These are phyloP conservation scores for Molanna angustata DNA, from an alignment of 2,888 invertebrate genomes.

Conservation along the genomic window DNA sequence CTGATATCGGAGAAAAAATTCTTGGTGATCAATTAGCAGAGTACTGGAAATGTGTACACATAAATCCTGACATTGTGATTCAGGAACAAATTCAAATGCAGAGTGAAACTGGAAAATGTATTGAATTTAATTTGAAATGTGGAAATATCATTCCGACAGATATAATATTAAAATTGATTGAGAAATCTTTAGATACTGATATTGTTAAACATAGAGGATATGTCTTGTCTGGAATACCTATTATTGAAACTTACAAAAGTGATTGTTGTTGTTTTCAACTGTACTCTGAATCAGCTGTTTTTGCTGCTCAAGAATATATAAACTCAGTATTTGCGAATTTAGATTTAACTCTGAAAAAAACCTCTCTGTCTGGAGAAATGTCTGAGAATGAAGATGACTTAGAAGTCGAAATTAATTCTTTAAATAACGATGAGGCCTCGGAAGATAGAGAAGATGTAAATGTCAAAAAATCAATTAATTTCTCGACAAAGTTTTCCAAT, in stretches of 20 bases:
- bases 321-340: conserved; percentile 34
- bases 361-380: not conserved
- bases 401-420: not conserved
- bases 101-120: conserved; percentile 55
- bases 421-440: not conserved
- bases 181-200: conserved; percentile 50
- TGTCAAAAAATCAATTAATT: not conserved
- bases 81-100: conserved; percentile 56
- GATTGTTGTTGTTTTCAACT: conserved; percentile 36
- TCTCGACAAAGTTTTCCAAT: conserved; percentile 11
- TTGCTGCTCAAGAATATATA: conserved; percentile 38
- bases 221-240: conserved; percentile 63
- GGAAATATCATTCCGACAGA: conserved; percentile 53
- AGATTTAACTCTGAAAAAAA: not conserved
- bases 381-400: conserved; percentile 2
- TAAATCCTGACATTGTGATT: conserved; percentile 56
- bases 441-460: conserved; percentile 1
- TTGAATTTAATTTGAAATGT: conserved; percentile 56
- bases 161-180: conserved; percentile 51
- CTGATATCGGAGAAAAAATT: conserved; percentile 50
- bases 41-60: conserved; percentile 56
- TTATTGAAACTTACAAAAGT: conserved; percentile 48
- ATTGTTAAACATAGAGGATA: conserved; percentile 60
- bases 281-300: conserved; percentile 43
- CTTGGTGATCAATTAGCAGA: conserved; percentile 58